Conservation (phyloP, 2,113 vertebrate species). For the Lethenteron reissneri region DNA sequence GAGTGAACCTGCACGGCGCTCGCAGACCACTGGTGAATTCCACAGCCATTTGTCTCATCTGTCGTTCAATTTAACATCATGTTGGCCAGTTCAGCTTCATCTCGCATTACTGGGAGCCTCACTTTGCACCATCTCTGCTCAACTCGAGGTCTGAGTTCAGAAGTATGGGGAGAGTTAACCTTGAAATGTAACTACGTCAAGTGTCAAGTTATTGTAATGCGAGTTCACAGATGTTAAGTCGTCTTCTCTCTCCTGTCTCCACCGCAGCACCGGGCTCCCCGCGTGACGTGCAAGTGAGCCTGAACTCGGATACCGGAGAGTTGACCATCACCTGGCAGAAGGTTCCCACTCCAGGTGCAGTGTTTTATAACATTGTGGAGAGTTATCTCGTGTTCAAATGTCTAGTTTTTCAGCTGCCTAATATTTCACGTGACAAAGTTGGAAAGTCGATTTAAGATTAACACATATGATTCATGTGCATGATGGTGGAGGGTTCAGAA, state of each 20-base stretch:
- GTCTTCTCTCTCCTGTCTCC: not conserved
- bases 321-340: not conserved
- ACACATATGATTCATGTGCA: no score
- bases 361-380: not conserved
- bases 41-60: no score
- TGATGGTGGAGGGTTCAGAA: no score
- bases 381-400: not conserved
- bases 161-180: no score
- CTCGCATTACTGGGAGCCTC: no score
- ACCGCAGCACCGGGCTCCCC: not conserved
- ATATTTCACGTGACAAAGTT: no score
- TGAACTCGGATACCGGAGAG: not conserved
- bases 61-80: no score
- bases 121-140: no score
- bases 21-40: conserved; percentile 78
- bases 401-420: not conserved
- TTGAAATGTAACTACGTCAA: no score
- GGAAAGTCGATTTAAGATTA: no score
- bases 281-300: not conserved
- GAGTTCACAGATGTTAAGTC: not conserved
- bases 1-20: conserved; percentile 62
- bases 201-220: not conserved
- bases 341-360: not conserved
- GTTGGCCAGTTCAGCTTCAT: no score
- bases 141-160: no score